Evolutionary conservation across 2,888 invertebrate species (phyloP), one percentile per base, ranked within the genome.

Genomic region (Bugula neritina): DNA sequence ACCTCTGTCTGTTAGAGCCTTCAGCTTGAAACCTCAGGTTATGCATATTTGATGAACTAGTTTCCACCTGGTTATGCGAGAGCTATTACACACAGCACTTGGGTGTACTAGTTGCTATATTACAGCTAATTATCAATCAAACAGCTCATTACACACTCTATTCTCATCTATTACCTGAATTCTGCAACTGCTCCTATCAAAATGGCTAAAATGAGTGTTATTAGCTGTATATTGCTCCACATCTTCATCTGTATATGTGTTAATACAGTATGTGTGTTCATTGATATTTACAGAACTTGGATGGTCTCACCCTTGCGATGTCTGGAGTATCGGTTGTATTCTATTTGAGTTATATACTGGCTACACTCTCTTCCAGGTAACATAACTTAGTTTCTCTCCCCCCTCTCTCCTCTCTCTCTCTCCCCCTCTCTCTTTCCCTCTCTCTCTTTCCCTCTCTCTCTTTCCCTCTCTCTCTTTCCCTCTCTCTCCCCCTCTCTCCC

Each of bases 231-330:
- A 29, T 21, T 27, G 34, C 34, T n/a, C n/a, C n/a, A n/a, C n/a
- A n/a, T n/a, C n/a, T n/a, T n/a, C n/a, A n/a, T n/a, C n/a, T n/a
- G n/a, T n/a, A n/a, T n/a, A n/a, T n/a, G n/a, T n/a, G n/a, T n/a
- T n/a, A n/a, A n/a, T n/a, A n/a, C n/a, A 43, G 43, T 43, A 17
- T 43, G 43, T 43, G 17, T 43, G 43, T 43, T 10, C 17, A 17
- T 5, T 43, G 43, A 10, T 43, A 43, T 43, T 10, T 72, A 35
- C 35, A 72, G 77, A 77, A 35, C 72, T 78, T 21, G 77, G 77
- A 17, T 77, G 77, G 77, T 73, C 77, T n/a, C 79, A 77, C 35
- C 78, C 78, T 1, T 79, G 77, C 71, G 77, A 77, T 71, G 73
- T 77, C 17, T 77, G 77, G 77, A 75, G 76, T n/a, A 75, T 77